Evolutionary conservation across 30 jellyfish, hydroid and myxozoan species (phyloP).

Genomic region (Catostylus mosaicus): DNA sequence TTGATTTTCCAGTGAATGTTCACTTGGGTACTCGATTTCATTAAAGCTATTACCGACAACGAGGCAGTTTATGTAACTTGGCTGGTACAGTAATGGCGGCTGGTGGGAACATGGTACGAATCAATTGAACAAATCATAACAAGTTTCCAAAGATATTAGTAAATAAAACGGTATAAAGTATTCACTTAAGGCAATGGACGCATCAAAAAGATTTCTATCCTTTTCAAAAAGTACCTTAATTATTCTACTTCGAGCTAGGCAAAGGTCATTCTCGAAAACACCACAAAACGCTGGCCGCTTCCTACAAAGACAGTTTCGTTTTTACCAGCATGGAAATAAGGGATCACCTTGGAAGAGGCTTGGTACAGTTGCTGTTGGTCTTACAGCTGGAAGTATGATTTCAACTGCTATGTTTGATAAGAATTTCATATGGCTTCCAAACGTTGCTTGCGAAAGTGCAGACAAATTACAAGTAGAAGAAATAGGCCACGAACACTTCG

Average conservation of each 20-base stretch:
- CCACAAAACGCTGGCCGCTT: too few species aligned
- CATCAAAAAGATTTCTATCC: background rate
- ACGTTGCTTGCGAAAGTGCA: slow-evolving; percentile 1
- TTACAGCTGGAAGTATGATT: background rate
- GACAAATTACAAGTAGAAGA: background rate
- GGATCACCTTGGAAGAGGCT: background rate
- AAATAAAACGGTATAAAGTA: too few species aligned
- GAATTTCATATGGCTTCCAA: background rate
- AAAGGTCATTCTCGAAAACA: background rate
- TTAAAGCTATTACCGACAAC: too few species aligned
- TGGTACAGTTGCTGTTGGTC: slow-evolving; percentile 8
- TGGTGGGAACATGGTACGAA: too few species aligned
- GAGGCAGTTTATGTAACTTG: too few species aligned
- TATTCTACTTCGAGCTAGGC: background rate
- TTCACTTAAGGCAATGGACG: background rate
- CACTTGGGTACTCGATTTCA: too few species aligned
- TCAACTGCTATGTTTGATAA: background rate
- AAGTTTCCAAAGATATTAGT: too few species aligned
- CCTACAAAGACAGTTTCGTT: too few species aligned
- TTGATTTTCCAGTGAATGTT: too few species aligned
- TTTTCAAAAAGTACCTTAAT: background rate
- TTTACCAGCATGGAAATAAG: background rate
- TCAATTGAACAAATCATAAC: too few species aligned
- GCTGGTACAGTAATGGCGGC: too few species aligned
- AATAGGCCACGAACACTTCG: background rate